phyloP scores from a whole-genome alignment of 2,888 invertebrate genomes.

The Teleogryllus oceanicus region DNA sequence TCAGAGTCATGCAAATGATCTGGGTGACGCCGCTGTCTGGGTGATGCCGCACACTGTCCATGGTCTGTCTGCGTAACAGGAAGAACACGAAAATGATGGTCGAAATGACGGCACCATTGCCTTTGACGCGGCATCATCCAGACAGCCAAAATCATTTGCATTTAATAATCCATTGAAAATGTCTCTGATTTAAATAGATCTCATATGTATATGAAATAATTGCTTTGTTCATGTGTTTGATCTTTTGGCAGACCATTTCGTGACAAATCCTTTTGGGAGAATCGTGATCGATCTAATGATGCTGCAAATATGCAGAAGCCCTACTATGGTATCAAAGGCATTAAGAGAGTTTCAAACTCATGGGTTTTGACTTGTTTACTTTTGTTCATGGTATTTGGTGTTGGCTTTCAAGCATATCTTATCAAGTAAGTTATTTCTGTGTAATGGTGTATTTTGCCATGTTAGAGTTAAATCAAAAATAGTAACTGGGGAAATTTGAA shows the following conservation, averaged over 20 bases:
- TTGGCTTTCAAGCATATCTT: constrained; percentile 57
- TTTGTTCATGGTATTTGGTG: constrained; percentile 56
- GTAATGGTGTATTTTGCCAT: constrained; percentile 36
- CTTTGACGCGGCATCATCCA: too few species aligned
- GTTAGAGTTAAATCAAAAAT: constrained; percentile 45
- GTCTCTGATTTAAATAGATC: too few species aligned
- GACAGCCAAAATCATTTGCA: too few species aligned
- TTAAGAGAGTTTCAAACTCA: constrained; percentile 59
- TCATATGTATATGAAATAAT: too few species aligned
- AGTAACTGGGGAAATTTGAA: background rate
- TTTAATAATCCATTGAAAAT: too few species aligned
- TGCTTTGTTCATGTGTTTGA: too few species aligned
- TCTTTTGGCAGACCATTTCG: constrained; percentile 39
- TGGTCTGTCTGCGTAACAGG: too few species aligned
- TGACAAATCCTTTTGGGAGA: constrained; percentile 49
- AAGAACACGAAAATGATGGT: too few species aligned
- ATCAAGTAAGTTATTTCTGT: constrained; percentile 53
- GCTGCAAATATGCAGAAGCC: constrained; percentile 46
- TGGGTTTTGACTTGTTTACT: constrained; percentile 58
- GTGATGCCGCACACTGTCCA: too few species aligned
- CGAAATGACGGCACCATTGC: too few species aligned
- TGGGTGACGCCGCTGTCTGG: too few species aligned
- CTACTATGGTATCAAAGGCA: constrained; percentile 62
- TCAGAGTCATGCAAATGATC: too few species aligned
- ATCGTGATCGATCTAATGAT: constrained; percentile 45